Percentiles rank a stretch among this genome's conserved stretches.
Evolutionary conservation across 2,888 invertebrate species (phyloP).

Genomic region (Panzeria rudis): DNA sequence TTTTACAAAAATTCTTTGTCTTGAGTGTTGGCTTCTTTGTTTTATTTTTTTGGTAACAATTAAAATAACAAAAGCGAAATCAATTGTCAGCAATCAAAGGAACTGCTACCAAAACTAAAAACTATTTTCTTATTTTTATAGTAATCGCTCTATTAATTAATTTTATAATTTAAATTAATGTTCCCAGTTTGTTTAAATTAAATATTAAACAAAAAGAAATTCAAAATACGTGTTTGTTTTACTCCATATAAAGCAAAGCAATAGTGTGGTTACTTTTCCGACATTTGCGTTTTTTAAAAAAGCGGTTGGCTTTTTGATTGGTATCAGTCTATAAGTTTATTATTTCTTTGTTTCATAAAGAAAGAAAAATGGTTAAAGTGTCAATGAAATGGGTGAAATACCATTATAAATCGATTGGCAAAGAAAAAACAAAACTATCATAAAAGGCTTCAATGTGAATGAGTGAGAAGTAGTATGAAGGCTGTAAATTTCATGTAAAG

Average conservation of each 20-base stretch:
- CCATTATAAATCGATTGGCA: not conserved
- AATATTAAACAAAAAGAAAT: not conserved
- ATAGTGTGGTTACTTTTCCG: slow-evolving; percentile 15
- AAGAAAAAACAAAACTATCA: slow-evolving; percentile 14
- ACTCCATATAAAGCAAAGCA: slow-evolving; percentile 11
- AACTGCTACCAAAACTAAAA: not conserved
- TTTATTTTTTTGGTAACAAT: slow-evolving; percentile 57
- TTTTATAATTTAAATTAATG: slow-evolving; percentile 24
- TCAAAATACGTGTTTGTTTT: not conserved
- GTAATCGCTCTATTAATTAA: slow-evolving; percentile 19
- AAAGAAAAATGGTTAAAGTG: slow-evolving; percentile 9
- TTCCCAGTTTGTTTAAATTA: not conserved
- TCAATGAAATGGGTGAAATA: slow-evolving; percentile 17
- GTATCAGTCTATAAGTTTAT: not conserved
- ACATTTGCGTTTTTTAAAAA: not conserved
- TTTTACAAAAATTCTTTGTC: slow-evolving; percentile 40
- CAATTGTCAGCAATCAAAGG: slow-evolving; percentile 30
- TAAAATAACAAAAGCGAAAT: slow-evolving; percentile 65
- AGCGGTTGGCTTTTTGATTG: not conserved
- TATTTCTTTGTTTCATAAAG: not conserved
- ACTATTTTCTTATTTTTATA: not conserved
- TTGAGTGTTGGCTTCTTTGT: not conserved
- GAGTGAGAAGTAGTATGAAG: not conserved
- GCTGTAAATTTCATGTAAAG: too few species aligned
- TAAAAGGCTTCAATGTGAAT: not conserved